phyloP scores from a whole-genome alignment of 2,113 vertebrate genomes.

The Menidia beryllina region DNA sequence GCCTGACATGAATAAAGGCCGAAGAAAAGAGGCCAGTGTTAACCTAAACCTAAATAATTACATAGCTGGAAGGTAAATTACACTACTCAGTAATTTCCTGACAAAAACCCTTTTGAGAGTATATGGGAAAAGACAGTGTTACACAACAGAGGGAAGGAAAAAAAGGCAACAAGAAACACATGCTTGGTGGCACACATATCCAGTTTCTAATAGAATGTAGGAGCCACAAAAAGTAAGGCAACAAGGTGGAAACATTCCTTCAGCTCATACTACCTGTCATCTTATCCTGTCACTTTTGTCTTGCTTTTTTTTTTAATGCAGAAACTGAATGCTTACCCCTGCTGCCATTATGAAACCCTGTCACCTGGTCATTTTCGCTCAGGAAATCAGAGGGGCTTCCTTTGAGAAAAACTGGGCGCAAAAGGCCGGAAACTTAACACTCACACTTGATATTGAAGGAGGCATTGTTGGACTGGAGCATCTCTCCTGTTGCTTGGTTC shows the following conservation, averaged over 20 bases:
- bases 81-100: conserved; percentile 50
- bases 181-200: conserved; percentile 66
- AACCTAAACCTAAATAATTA: conserved; percentile 64
- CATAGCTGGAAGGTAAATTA: conserved; percentile 53
- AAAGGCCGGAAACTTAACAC: conserved; percentile 62
- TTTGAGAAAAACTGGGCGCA: neutral
- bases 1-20: conserved; percentile 29
- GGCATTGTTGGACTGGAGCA: conserved; percentile 84
- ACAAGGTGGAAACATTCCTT: conserved; percentile 75
- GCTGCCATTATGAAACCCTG: conserved; percentile 59
- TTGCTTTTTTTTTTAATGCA: conserved; percentile 59
- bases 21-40: conserved; percentile 21
- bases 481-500: conserved; percentile 78
- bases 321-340: conserved; percentile 47
- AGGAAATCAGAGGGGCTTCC: conserved; percentile 20
- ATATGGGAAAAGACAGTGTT: conserved; percentile 61
- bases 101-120: conserved; percentile 70
- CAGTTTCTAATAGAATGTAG: conserved; percentile 64
- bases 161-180: conserved; percentile 66
- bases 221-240: conserved; percentile 57
- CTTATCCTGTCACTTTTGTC: conserved; percentile 65
- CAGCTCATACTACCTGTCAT: conserved; percentile 62
- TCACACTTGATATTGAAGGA: conserved; percentile 99
- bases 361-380: conserved; percentile 44
- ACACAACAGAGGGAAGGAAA: conserved; percentile 50